Conservation (phyloP, 2,888 invertebrate genomes). For the Limenitis camilla region DNA sequence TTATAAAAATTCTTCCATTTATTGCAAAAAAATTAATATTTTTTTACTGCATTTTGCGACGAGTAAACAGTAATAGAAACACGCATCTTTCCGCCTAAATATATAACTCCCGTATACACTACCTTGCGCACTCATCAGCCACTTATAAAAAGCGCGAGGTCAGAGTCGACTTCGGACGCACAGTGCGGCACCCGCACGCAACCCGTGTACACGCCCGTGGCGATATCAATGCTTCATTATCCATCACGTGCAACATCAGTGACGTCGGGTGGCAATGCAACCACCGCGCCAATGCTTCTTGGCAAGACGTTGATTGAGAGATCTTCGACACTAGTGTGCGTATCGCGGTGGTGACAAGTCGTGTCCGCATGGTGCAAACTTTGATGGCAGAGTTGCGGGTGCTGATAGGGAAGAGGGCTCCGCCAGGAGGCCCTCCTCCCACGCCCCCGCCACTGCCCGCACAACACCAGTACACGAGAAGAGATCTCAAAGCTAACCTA, state of each 20-base stretch:
- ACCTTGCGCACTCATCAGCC: constrained; percentile 65
- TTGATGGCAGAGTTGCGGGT: constrained; percentile 72
- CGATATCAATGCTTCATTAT: constrained; percentile 54
- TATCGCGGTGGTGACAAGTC: constrained; percentile 52
- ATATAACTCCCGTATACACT: constrained; percentile 58
- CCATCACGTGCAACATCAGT: constrained; percentile 57
- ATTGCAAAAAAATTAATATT: no score
- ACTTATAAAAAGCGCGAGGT: constrained; percentile 73
- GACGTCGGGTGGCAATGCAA: constrained; percentile 61
- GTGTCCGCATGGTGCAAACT: constrained; percentile 71
- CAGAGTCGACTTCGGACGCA: constrained; percentile 50
- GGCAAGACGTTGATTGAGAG: constrained; percentile 60
- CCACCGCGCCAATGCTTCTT: constrained; percentile 65
- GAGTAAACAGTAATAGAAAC: constrained; percentile 30
- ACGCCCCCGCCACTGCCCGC: constrained; percentile 38
- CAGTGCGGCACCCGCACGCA: constrained; percentile 68
- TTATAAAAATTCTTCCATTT: no score
- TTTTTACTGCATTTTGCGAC: no score
- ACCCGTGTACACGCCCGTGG: constrained; percentile 59
- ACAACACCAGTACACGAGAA: constrained; percentile 60
- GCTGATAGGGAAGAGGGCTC: constrained; percentile 70
- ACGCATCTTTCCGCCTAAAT: constrained; percentile 51
- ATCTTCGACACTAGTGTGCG: constrained; percentile 48
- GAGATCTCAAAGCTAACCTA: constrained; percentile 69
- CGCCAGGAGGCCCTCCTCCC: constrained; percentile 44